Percentiles rank a stretch among this genome's conserved stretches.
Evolutionary conservation across 2,113 vertebrate species (phyloP).

Genomic region (Acanthisitta chloris): DNA sequence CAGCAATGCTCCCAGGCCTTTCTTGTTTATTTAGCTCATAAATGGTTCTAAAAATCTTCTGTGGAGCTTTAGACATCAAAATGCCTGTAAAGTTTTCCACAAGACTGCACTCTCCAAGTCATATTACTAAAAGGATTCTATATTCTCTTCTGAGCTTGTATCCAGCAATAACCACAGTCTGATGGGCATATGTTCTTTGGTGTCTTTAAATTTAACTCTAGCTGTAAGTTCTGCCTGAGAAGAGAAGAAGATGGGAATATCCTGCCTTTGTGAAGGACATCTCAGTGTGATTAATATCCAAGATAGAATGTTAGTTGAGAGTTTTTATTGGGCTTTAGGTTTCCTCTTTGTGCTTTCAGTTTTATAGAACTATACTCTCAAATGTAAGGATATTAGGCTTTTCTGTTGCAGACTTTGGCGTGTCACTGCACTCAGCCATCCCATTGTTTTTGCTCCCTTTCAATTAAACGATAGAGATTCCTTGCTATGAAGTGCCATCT

Average conservation of each 20-base stretch:
- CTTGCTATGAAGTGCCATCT: conserved; percentile 33
- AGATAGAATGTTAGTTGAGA: background rate
- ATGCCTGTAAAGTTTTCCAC: background rate
- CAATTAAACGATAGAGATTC: background rate
- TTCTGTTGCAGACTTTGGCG: background rate
- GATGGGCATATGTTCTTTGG: background rate
- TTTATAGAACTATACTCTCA: background rate
- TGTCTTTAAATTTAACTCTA: background rate
- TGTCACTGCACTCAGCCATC: background rate
- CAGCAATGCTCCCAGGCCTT: background rate
- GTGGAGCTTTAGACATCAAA: background rate
- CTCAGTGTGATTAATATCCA: background rate
- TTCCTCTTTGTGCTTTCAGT: background rate
- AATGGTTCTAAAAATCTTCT: background rate
- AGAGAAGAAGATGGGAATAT: background rate
- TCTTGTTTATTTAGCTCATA: background rate
- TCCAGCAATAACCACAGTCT: background rate
- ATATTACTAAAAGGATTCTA: background rate
- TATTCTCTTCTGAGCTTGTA: background rate
- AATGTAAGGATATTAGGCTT: background rate
- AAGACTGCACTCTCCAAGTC: background rate
- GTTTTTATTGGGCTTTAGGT: background rate
- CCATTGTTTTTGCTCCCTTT: background rate
- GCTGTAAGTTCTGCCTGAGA: background rate
- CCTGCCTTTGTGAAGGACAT: background rate